These are phyloP conservation scores for Bellardia pandia DNA, from an alignment of 2,888 invertebrate genomes.

Conservation along the genomic window DNA sequence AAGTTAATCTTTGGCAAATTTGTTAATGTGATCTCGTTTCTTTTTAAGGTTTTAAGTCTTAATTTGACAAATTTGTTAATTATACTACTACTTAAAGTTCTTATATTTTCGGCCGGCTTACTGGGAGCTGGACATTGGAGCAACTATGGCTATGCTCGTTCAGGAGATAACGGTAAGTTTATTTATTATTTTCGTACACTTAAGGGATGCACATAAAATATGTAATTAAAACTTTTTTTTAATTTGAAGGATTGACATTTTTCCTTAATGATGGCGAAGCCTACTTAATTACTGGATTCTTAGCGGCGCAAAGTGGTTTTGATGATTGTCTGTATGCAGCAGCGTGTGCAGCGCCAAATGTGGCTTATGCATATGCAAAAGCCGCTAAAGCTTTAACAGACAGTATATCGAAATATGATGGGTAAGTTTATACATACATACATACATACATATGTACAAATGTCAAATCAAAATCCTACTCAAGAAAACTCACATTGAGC, in stretches of 20 bases:
- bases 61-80: conserved; percentile 93
- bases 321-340: conserved; percentile 90
- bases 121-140: conserved; percentile 90
- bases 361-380: conserved; percentile 89
- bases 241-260: conserved; percentile 26
- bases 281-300: conserved; percentile 83
- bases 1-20: conserved; percentile 92
- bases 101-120: conserved; percentile 92
- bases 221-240: not conserved
- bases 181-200: not conserved
- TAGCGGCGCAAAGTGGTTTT: conserved; percentile 90
- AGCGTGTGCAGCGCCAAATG: conserved; percentile 89
- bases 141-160: conserved; percentile 82
- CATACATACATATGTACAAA: too few species aligned
- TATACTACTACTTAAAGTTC: conserved; percentile 91
- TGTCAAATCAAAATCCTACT: too few species aligned
- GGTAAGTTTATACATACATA: conserved; percentile 85
- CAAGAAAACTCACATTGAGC: too few species aligned
- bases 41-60: conserved; percentile 86
- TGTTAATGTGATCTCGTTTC: conserved; percentile 85
- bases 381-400: conserved; percentile 91
- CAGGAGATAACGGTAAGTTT: conserved; percentile 68
- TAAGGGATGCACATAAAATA: too few species aligned
- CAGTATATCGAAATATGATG: conserved; percentile 88
- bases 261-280: conserved; percentile 89